Evolutionary conservation across 2,113 vertebrate genomes (phyloP).

Genomic region (Conger conger): DNA sequence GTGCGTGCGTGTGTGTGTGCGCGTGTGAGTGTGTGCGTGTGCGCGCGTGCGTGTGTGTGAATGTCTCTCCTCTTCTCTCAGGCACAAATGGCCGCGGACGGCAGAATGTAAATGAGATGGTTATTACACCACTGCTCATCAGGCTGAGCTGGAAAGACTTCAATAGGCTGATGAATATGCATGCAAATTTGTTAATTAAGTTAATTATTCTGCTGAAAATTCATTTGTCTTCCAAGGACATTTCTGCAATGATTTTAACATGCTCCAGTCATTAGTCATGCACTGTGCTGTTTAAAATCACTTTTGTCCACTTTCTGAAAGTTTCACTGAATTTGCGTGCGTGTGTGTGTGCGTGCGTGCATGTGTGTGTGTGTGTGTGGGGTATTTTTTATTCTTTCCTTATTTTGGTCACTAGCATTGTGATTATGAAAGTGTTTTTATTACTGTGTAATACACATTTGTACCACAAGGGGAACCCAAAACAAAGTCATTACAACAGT

Average conservation of each 20-base stretch:
- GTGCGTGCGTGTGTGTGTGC: neutral
- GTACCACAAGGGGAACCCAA: neutral
- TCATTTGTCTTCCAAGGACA: constrained; percentile 99
- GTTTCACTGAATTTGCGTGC: constrained; percentile 58
- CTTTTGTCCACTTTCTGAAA: constrained; percentile 92
- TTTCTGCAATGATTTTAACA: constrained; percentile 99
- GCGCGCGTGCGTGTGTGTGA: neutral
- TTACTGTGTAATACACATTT: neutral
- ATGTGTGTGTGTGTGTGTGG: too few species aligned
- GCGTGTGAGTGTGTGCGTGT: neutral
- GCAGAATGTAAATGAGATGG: constrained; percentile 99
- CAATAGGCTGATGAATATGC: constrained; percentile 99
- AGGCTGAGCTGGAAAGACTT: constrained; percentile 99
- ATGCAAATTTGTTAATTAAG: constrained; percentile 99
- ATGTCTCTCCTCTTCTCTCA: neutral
- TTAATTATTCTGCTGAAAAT: constrained; percentile 99
- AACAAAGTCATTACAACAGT: neutral
- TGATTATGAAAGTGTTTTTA: neutral
- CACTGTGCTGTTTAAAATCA: constrained; percentile 91
- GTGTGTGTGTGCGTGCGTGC: neutral
- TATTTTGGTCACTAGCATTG: neutral
- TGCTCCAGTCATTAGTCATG: constrained; percentile 99
- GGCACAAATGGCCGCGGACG: constrained; percentile 80
- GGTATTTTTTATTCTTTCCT: neutral
- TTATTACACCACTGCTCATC: constrained; percentile 67